A percentile compares a stretch with the other conserved stretches of the same genome.
These are phyloP conservation scores for Camponotus pennsylvanicus DNA, from an alignment of 1,140 invertebrate genomes.

Conservation along the genomic window DNA sequence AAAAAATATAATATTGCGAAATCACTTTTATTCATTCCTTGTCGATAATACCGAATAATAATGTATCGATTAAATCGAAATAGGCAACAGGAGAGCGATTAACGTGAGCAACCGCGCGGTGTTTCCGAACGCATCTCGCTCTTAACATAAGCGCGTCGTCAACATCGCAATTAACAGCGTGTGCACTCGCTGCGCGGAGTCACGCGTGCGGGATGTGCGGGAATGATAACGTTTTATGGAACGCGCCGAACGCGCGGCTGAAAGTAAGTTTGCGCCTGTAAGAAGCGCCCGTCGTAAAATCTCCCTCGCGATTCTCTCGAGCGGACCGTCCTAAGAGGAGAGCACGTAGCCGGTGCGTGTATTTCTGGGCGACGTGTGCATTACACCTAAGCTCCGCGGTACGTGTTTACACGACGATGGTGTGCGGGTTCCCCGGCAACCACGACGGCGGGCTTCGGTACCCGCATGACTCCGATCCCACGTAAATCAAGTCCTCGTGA, in stretches of 20 bases:
- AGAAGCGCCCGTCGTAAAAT: constrained; percentile 56
- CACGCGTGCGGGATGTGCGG: constrained; percentile 6
- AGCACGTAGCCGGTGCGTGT: constrained; percentile 59
- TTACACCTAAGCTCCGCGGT: constrained; percentile 52
- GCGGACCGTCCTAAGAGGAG: constrained; percentile 23
- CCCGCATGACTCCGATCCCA: constrained; percentile 54
- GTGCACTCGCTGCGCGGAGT: constrained; percentile 1
- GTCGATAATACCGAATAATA: neutral
- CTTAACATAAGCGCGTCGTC: constrained; percentile 44
- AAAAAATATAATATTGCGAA: neutral
- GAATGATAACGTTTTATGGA: constrained; percentile 41
- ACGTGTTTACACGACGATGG: constrained; percentile 50
- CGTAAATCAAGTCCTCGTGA: constrained; percentile 55
- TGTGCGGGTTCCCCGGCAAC: constrained; percentile 41
- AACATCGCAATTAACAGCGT: constrained; percentile 40
- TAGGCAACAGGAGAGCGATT: neutral
- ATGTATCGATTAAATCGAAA: neutral
- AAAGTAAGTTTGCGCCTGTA: constrained; percentile 15
- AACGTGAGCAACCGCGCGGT: neutral
- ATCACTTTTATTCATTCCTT: too few relatives aligned
- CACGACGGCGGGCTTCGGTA: constrained; percentile 8
- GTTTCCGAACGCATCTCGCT: neutral
- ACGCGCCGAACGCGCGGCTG: neutral
- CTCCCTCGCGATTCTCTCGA: constrained; percentile 46
- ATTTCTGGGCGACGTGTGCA: constrained; percentile 51